Base-by-base conservation (phyloP, 2,888 invertebrate species). In the Perithous albicinctus region DNA sequence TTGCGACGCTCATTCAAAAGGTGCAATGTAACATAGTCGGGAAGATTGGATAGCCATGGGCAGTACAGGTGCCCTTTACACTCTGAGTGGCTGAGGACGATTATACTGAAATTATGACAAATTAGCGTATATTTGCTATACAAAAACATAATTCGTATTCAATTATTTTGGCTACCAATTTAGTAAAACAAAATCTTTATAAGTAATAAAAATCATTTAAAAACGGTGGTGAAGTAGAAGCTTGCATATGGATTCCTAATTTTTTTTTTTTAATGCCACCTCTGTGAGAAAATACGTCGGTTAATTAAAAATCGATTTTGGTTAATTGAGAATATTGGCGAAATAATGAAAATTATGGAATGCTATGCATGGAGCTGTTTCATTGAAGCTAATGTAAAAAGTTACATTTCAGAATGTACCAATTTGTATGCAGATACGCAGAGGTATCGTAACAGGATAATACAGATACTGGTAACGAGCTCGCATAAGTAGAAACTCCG, bases 1-100 rank as follows among this genome's bases (percentile, higher is more conserved):
- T 72, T 56, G 26, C 66, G 61, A 26, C 41, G 61, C 26, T 74
- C 79, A 79, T 80, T 80, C 56, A 75, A 75, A 56, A 76, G 63
- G 51, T 48, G 54, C 56, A 64, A 69, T 46, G 20, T 66, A 66
- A 32, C 7, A 6, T 26, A 46, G 69, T 23, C 20, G 46, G 12
- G 43, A 63, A 69, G 75, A 80, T 75, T 64, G 74, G 74, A 69
- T 56, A 59, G 66, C 56, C 66, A 38, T 48, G 48, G 32, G 7
- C 23, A 18, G 46, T 18, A 8, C 26, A 23, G 56, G 23, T 20
- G 8, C 32, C 35, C 32, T 29, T 8, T 29, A 29, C 18, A n/a
- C 7, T 32, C 32, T 15, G 32, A 32, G 56, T 32, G 15, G 29
- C 35, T 59, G 2, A 32, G 32, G 18, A 59, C 8, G 29, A 15